Evolutionary conservation across 2,888 invertebrate species (phyloP).

Genomic region (Lamproptera curius): DNA sequence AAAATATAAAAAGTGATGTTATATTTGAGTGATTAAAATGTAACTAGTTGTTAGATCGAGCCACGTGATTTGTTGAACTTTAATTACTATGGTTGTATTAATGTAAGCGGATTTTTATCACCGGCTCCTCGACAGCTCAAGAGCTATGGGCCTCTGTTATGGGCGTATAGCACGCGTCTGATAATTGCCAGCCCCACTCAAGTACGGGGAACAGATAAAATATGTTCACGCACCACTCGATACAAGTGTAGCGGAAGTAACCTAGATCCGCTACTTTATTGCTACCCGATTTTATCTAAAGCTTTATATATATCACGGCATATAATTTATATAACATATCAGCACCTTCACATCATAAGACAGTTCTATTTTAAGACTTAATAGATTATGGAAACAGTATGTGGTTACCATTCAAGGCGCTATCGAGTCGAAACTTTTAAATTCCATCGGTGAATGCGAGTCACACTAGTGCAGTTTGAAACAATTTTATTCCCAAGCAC

Average conservation of each 20-base stretch:
- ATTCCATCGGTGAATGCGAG: neutral
- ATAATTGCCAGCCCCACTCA: slow-evolving; percentile 60
- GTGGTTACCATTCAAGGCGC: too few species aligned
- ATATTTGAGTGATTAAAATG: too few species aligned
- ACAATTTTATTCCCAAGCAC: slow-evolving; percentile 25
- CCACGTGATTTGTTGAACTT: slow-evolving; percentile 64
- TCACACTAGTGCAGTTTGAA: slow-evolving; percentile 11
- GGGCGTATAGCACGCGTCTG: slow-evolving; percentile 59
- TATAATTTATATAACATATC: too few species aligned
- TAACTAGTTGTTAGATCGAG: too few species aligned
- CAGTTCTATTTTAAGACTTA: too few species aligned
- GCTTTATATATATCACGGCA: too few species aligned
- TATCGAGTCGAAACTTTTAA: too few species aligned
- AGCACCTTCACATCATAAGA: too few species aligned
- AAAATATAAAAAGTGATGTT: too few species aligned
- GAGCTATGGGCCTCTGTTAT: slow-evolving; percentile 48
- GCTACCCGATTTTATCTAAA: slow-evolving; percentile 20
- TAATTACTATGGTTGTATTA: slow-evolving; percentile 63
- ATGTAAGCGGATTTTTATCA: slow-evolving; percentile 54
- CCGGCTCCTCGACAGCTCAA: slow-evolving; percentile 32
- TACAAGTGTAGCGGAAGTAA: slow-evolving; percentile 42
- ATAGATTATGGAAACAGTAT: too few species aligned
- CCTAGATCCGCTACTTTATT: slow-evolving; percentile 45
- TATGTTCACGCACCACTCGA: slow-evolving; percentile 72
- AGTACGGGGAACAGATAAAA: slow-evolving; percentile 64